Base-by-base conservation (phyloP, 2,797 vertebrate species). In the Holocentrus rufus region DNA sequence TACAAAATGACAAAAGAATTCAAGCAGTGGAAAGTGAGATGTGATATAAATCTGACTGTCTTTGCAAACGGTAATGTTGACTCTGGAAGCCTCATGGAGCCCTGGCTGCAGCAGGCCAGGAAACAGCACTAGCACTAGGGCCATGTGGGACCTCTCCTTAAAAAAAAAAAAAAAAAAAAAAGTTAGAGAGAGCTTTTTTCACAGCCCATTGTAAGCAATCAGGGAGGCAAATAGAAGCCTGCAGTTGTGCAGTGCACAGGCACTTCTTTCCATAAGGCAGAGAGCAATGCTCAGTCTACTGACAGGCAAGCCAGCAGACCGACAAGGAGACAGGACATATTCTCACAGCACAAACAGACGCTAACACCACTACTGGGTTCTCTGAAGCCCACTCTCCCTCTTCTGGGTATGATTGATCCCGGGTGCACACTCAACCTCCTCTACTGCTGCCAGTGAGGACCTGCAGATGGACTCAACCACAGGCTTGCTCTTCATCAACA, bases 41-140 rank as follows among this genome's bases (percentile, higher is more conserved):
- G 67, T 63, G 67, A 76, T 81, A 42, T 73, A 78, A 76, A 69
- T 85, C 65, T 79, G 81, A 91, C 87, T 89, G 78, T 88, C 86
- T 91, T 90, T 89, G 85, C 90, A 92, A 82, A 91, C 87, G 82
- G 85, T 88, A 82, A 88, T 93, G 92, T 93, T 93, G 88, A 92
- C 86, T 91, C 82, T 93, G 91, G 90, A 91, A 89, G 69, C 72
- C 60, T 83, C 73, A 79, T 72, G 76, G 77, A 90, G 74, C 47
- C 31, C 77, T 79, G 74, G 83, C 87, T 88, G 77, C 88, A 88
- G 69, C 85, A 82, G 82, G 79, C 92, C 89, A 88, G 84, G 88
- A 92, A 95, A 95, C 91, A 87, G 88, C 83, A 90, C 94, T 94
- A 94, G 94, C 94, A 95, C 94, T 95, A 95, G 94, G 94, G 94